Evolutionary conservation across 2,888 invertebrate genomes (phyloP), one percentile per base, ranked within the genome.

Genomic region (Chromoteleia sp.): DNA sequence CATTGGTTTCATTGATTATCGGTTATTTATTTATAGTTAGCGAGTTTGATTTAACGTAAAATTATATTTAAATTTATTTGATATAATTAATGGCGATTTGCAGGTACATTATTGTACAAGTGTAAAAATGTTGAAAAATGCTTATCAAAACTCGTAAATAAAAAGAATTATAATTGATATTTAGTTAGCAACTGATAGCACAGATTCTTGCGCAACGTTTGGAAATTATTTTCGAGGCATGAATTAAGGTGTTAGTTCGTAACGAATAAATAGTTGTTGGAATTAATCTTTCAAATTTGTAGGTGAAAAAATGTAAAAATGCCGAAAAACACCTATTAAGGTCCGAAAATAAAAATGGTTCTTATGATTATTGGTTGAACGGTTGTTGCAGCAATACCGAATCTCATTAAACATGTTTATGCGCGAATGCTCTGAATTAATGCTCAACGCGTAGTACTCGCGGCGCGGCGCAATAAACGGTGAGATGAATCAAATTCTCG

Each of bases 401-500:
- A 76, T 67, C 52, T 59, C 58, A 50, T 50, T 56, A 56, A 33
- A 45, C 59, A 59, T 58, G 43, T 76, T 76, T 67, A 76, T 67
- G 52, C 58, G 52, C 29, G 52, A 48, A 67, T 59, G 36, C 59
- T 54, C 68, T 33, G 76, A 76, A 76, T 68, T 68, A 54, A 76
- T 67, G 61, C 19, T 36, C 14, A n/a, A n/a, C 10, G 67, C 68
- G 50, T 30, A 19, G 45, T 30, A 56, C 19, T 67, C 68, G 63
- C 54, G 25, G 61, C 54, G 36, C 30, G 15, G 45, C 29, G 45
- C 17, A 67, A 61, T 61, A 76, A 76, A 76, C 67, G 68, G 25
- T 21, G 29, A 76, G 70, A 78, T 78, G 70, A 78, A 78, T 78
- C 77, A 71, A 78, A 65, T 65, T 56, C 70, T 71, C 48, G 33